Evolutionary conservation across 2,113 vertebrate species (phyloP).

Genomic region (Tautogolabrus adspersus): DNA sequence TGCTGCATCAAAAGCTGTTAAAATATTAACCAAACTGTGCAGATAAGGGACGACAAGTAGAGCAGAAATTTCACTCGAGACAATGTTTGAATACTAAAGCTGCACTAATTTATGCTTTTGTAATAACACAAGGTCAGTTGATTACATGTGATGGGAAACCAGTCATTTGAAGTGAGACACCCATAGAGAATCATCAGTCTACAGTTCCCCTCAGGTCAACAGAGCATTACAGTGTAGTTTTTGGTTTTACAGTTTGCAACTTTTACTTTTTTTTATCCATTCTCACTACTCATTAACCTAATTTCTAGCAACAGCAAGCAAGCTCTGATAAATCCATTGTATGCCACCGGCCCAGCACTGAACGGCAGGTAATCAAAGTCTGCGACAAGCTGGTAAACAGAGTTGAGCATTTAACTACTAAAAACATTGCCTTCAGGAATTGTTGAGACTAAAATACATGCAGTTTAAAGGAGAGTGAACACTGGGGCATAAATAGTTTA

Average conservation of each 20-base stretch:
- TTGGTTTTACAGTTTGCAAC: neutral
- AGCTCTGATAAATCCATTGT: neutral
- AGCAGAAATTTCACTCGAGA: neutral
- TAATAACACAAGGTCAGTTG: neutral
- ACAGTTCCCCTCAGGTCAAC: neutral
- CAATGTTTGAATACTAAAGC: neutral
- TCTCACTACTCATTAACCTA: slow-evolving; percentile 25
- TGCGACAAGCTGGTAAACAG: neutral
- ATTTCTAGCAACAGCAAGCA: neutral
- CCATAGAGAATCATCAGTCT: neutral
- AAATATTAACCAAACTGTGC: slow-evolving; percentile 17
- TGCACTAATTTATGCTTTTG: neutral
- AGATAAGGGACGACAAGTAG: neutral
- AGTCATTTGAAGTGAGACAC: neutral
- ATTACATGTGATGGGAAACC: neutral
- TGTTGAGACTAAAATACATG: neutral
- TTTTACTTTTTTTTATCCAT: neutral
- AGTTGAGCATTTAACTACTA: neutral
- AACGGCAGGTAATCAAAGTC: neutral
- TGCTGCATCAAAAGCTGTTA: slow-evolving; percentile 12
- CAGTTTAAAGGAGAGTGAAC: neutral
- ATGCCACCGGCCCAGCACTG: neutral
- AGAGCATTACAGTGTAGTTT: neutral
- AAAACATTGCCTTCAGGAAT: neutral
- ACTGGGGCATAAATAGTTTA: neutral